phyloP scores from a whole-genome alignment of 2,888 invertebrate genomes.

The Nasonovia ribisnigri region DNA sequence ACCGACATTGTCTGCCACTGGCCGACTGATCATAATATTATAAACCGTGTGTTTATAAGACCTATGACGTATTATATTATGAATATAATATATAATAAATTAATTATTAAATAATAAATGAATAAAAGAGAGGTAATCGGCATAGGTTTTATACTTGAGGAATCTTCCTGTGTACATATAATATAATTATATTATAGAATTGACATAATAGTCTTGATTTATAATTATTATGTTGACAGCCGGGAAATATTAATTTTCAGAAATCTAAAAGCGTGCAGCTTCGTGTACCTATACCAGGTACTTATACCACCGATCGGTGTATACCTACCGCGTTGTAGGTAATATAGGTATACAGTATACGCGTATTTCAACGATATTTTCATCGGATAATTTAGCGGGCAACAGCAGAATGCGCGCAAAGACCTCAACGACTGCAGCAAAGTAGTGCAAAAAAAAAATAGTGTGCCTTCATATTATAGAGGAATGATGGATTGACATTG shows the following conservation, averaged over 20 bases:
- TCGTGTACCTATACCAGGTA: background rate
- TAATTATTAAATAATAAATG: too few species aligned
- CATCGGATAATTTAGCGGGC: background rate
- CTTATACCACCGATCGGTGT: background rate
- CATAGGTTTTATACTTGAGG: background rate
- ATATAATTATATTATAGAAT: background rate
- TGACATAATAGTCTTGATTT: background rate
- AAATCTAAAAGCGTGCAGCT: background rate
- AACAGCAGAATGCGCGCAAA: background rate
- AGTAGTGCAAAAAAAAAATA: background rate
- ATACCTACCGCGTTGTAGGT: background rate
- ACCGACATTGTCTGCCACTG: too few species aligned
- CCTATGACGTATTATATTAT: too few species aligned
- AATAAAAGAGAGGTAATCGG: too few species aligned
- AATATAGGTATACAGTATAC: background rate
- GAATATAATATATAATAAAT: too few species aligned
- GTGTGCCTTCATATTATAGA: background rate
- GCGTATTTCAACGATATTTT: background rate
- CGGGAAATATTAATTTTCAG: background rate
- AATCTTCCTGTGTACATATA: background rate
- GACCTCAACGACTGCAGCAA: too few species aligned
- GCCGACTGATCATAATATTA: too few species aligned
- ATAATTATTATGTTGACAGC: background rate
- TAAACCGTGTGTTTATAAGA: too few species aligned
- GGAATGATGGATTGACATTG: slow-evolving; percentile 18